Evolutionary conservation across 2,888 invertebrate genomes (phyloP).

Genomic region (Carcina quercana): DNA sequence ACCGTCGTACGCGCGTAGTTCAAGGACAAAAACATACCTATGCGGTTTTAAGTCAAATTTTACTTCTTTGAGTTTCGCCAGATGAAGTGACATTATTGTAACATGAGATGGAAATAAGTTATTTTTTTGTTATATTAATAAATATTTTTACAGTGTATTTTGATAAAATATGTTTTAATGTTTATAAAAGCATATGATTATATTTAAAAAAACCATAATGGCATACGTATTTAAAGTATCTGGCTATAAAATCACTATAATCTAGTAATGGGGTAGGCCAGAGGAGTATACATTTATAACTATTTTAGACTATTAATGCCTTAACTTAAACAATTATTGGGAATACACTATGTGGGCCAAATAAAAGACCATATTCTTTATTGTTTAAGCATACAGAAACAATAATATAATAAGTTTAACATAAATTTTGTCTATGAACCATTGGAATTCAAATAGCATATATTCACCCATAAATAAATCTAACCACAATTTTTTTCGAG

Average conservation of each 20-base stretch:
- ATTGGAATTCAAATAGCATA: slow-evolving; percentile 10
- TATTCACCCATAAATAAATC: slow-evolving; percentile 7
- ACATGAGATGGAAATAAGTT: slow-evolving; percentile 4
- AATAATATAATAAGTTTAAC: slow-evolving; percentile 11
- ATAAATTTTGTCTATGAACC: slow-evolving; percentile 4
- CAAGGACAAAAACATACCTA: slow-evolving; percentile 9
- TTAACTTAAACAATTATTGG: slow-evolving; percentile 10
- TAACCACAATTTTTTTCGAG: too few species aligned
- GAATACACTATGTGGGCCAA: slow-evolving; percentile 10
- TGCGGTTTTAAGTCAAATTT: slow-evolving; percentile 8
- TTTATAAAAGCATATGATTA: slow-evolving; percentile 8
- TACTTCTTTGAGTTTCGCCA: slow-evolving; percentile 9
- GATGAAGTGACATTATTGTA: slow-evolving; percentile 10
- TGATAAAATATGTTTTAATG: slow-evolving; percentile 9
- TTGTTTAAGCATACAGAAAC: slow-evolving; percentile 10
- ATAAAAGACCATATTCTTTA: slow-evolving; percentile 11
- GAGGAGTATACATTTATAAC: slow-evolving; percentile 13
- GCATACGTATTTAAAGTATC: slow-evolving; percentile 8
- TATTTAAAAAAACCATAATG: slow-evolving; percentile 8
- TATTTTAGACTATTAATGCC: slow-evolving; percentile 5
- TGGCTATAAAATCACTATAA: slow-evolving; percentile 7
- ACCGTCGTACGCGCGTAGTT: slow-evolving; percentile 9
- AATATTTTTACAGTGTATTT: slow-evolving; percentile 8
- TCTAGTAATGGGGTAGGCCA: slow-evolving; percentile 9
- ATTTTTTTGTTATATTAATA: slow-evolving; percentile 2